Base-by-base conservation (phyloP, 2,888 invertebrate genomes). In the Mongoloraphidia duomilia region DNA sequence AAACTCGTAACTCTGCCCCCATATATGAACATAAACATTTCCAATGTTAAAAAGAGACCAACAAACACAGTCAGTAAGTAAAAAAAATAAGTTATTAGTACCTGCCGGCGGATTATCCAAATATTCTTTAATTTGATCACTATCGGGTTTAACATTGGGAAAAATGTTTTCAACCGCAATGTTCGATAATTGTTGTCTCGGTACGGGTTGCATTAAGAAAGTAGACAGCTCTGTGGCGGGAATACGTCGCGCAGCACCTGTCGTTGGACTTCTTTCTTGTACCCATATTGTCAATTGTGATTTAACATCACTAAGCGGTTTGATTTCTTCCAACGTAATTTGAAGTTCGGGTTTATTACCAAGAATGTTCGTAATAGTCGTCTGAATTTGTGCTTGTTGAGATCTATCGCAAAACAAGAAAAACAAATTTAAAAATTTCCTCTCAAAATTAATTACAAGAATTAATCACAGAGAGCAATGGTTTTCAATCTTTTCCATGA, bases 31-130 rank as follows among this genome's bases (percentile, higher is more conserved):
- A n/a, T n/a, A n/a, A n/a, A n/a, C n/a, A n/a, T n/a, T n/a, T n/a
- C n/a, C n/a, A n/a, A n/a, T n/a, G n/a, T n/a, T n/a, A 44, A 12
- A 33, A n/a, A 44, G 5, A n/a, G n/a, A 35, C 41, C 36, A 46
- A 12, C 41, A 14, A 34, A 40, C 34, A 37, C n/a, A 46, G 26
- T 6, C 26, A 26, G 6, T 26, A 26, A 6, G 26, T 6, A 6
- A 26, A 3, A 41, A 13, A 26, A 45, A 45, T 45, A 34, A 13
- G 14, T 17, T 5, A 44, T 37, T 33, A 41, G 53, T 59, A 76
- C 79, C 86, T 54, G 80, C 76, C 1, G 95, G 96, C n/a, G 95
- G 85, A 57, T 80, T 84, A 58, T 89, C 87, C 51, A 95, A 70
- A 68, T 96, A 97, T 58, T 91, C 86, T 56, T 88, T 84, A 12